Percentiles rank a stretch among this genome's conserved stretches.
Conservation (phyloP, 35 echinoderm and acorn worm species). For the Heliocidaris tuberculata region DNA sequence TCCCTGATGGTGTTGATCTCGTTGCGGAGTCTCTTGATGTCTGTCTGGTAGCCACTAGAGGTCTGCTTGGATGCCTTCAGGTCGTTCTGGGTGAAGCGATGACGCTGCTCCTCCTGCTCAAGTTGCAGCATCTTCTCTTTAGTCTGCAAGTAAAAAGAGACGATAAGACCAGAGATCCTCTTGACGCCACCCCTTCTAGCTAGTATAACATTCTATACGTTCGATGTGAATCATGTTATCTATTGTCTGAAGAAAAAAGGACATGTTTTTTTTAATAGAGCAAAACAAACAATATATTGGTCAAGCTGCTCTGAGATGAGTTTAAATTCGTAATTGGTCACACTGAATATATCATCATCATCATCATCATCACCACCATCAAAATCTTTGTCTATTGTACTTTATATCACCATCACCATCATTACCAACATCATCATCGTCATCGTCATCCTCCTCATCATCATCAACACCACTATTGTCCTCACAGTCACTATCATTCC, state of each 20-base stretch:
- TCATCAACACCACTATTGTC: background rate
- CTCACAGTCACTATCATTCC: background rate
- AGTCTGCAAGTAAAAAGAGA: slow-evolving; percentile 37
- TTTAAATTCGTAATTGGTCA: no score
- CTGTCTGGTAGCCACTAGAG: slow-evolving; percentile 48
- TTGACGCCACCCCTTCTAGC: no score
- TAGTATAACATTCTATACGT: no score
- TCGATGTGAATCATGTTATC: no score
- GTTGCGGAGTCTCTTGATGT: slow-evolving; percentile 75
- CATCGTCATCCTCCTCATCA: background rate
- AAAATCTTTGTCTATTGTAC: background rate
- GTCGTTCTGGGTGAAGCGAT: slow-evolving; percentile 60
- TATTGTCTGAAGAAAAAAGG: no score
- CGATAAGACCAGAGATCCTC: no score
- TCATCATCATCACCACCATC: background rate
- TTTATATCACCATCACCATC: no score
- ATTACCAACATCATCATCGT: background rate
- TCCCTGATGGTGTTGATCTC: slow-evolving; percentile 67
- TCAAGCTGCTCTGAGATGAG: no score
- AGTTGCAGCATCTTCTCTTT: slow-evolving; percentile 68
- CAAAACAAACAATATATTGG: no score
- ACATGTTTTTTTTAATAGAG: no score
- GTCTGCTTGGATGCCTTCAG: slow-evolving; percentile 70
- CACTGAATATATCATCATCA: background rate
- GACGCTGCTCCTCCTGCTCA: slow-evolving; percentile 77